Percentiles rank a stretch among this genome's conserved stretches.
Conservation (phyloP, 2,113 vertebrate species). For the Labrus mixtus region DNA sequence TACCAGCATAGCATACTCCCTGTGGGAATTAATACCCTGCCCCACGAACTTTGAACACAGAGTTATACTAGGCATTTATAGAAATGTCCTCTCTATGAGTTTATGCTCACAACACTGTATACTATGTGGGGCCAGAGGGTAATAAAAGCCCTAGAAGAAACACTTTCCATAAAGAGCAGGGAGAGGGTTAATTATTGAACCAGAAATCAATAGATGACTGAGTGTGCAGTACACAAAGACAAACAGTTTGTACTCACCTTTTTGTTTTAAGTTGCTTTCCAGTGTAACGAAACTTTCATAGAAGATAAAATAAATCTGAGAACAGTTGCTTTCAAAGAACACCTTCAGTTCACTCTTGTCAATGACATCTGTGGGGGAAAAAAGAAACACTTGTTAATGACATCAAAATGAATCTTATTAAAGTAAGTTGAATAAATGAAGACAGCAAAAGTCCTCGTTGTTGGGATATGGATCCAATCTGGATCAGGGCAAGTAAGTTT, state of each 20-base stretch:
- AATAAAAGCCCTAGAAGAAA: conserved; percentile 9
- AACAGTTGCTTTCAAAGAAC: conserved; percentile 97
- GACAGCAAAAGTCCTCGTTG: conserved; percentile 10
- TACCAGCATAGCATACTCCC: conserved; percentile 29
- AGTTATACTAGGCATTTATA: not conserved
- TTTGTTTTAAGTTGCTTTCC: conserved; percentile 99
- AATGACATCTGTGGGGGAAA: conserved; percentile 87
- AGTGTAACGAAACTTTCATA: conserved; percentile 99
- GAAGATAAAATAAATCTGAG: conserved; percentile 99
- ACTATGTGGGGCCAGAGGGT: conserved; percentile 1
- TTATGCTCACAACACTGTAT: not conserved
- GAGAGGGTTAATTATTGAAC: conserved; percentile 51
- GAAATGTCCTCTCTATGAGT: conserved; percentile 4
- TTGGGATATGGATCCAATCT: not conserved
- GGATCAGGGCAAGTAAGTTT: too few species aligned
- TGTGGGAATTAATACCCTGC: conserved; percentile 12
- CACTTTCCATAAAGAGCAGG: conserved; percentile 4
- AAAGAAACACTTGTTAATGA: not conserved
- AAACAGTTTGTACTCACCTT: conserved; percentile 85
- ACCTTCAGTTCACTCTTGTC: conserved; percentile 95
- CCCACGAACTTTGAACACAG: not conserved
- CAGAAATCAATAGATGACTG: not conserved
- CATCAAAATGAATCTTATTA: too few species aligned
- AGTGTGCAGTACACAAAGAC: not conserved
- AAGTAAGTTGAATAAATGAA: not conserved